phyloP scores from a whole-genome alignment of 2,113 vertebrate species.

The Boulengeromyrus knoepffleri region DNA sequence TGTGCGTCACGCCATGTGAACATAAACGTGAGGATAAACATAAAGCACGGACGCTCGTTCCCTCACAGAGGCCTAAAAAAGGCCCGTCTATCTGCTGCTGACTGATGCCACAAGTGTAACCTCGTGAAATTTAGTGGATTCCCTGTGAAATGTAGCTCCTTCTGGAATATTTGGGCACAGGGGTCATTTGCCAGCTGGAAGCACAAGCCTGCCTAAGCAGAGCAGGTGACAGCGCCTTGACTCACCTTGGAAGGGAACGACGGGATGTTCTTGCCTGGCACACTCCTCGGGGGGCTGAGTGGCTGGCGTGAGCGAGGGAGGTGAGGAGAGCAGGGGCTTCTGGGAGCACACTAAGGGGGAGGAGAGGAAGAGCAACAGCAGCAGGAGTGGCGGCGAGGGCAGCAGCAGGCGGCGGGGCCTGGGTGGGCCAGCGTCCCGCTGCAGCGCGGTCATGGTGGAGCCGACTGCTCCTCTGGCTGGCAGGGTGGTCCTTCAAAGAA shows the following conservation, averaged over 20 bases:
- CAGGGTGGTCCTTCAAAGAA: constrained; percentile 57
- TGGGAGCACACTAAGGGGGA: constrained; percentile 60
- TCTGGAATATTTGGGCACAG: neutral
- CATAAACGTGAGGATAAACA: neutral
- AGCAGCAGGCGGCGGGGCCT: constrained; percentile 44
- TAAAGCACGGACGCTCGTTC: neutral
- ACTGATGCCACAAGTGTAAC: neutral
- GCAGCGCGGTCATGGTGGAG: constrained; percentile 74
- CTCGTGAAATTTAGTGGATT: constrained; percentile 5
- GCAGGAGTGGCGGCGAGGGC: constrained; percentile 43
- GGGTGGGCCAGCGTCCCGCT: constrained; percentile 51
- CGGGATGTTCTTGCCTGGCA: constrained; percentile 77
- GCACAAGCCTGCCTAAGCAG: neutral
- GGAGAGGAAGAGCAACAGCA: constrained; percentile 63
- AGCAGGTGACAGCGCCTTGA: neutral
- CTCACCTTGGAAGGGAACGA: constrained; percentile 87
- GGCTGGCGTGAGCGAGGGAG: constrained; percentile 35
- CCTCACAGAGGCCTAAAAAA: neutral
- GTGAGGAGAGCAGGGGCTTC: constrained; percentile 45
- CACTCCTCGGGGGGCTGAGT: constrained; percentile 61
- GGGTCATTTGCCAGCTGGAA: neutral
- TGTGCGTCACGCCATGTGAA: neutral
- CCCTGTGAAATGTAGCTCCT: neutral
- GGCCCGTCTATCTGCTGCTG: neutral
- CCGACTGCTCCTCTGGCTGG: constrained; percentile 68